Base-by-base conservation (phyloP, 2,797 vertebrate genomes). In the Danio kyathit region DNA sequence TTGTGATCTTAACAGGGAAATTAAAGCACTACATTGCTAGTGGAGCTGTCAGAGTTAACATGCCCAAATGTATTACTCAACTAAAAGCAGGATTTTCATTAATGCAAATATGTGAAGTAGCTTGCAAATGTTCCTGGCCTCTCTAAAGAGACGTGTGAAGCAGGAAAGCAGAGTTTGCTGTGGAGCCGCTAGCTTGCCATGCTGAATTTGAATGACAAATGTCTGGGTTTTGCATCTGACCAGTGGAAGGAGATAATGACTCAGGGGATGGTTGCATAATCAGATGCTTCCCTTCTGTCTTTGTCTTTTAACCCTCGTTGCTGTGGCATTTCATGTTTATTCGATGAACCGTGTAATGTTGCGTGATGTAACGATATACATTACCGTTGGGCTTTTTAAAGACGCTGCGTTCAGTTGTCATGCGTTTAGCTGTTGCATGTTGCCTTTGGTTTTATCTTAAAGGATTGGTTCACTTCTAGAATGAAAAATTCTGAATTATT, bases 161-260 rank as follows among this genome's bases (percentile, higher is more conserved):
- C 70, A 74, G 82, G 54, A 79, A 69, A 70, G 44, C 76, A 19
- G n/a, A 52, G 52, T 60, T 52, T 12, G n/a, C 38, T 74, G 38
- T 9, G 19, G 52, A 54, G 60, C 29, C 21, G 65, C 64, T 79
- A 64, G 41, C 61, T 76, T 29, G 64, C 67, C 7, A 10, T 21
- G 19, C 5, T 29, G 57, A 52, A 90, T 91, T 89, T 90, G 87
- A 90, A 88, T 88, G 56, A 71, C 83, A 91, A 90, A 90, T 88
- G 40, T 75, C 71, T 17, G 14, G 10, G 12, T 88, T 81, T 88
- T 88, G 87, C 83, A 83, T 84, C 54, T 84, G 66, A 60, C 77
- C 49, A 70, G 77, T 57, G 61, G 29, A 76, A 19, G 66, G 56
- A 29, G 66, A 71, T 79, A 71, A 71, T 71, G 76, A 71, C 76